Conservation (phyloP, 2,797 vertebrate species). For the Falco berigora region DNA sequence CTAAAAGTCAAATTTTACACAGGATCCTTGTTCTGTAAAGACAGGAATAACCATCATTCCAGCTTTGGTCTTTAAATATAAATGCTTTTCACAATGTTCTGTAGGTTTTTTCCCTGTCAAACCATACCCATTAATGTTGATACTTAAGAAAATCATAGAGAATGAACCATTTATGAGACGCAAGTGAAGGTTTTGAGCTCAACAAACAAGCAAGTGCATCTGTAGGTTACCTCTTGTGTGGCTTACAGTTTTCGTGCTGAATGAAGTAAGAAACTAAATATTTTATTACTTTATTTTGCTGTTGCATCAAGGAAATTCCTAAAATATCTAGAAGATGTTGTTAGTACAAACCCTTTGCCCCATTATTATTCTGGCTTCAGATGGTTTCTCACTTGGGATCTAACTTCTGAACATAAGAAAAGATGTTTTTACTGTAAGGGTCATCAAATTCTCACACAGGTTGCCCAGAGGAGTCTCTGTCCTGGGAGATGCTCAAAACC, state of each 20-base stretch:
- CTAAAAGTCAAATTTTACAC: background rate
- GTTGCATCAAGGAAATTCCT: background rate
- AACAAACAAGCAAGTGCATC: background rate
- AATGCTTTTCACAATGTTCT: background rate
- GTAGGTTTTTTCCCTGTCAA: background rate
- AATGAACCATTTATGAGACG: background rate
- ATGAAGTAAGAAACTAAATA: background rate
- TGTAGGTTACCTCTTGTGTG: background rate
- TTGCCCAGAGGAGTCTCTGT: background rate
- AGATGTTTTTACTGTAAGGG: background rate
- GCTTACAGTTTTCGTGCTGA: background rate
- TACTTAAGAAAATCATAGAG: background rate
- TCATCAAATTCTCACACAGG: background rate
- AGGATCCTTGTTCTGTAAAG: background rate
- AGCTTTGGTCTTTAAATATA: background rate
- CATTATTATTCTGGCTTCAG: background rate
- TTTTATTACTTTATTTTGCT: background rate
- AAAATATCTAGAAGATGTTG: background rate
- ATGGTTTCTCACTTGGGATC: background rate
- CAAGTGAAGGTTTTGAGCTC: background rate
- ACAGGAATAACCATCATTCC: background rate
- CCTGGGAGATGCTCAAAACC: background rate
- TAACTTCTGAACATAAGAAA: background rate
- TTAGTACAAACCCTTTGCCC: background rate
- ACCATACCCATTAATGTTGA: background rate